Percentiles rank a stretch among this genome's conserved stretches.
Evolutionary conservation across 2,113 vertebrate species (phyloP).

Genomic region (Platichthys stellatus): DNA sequence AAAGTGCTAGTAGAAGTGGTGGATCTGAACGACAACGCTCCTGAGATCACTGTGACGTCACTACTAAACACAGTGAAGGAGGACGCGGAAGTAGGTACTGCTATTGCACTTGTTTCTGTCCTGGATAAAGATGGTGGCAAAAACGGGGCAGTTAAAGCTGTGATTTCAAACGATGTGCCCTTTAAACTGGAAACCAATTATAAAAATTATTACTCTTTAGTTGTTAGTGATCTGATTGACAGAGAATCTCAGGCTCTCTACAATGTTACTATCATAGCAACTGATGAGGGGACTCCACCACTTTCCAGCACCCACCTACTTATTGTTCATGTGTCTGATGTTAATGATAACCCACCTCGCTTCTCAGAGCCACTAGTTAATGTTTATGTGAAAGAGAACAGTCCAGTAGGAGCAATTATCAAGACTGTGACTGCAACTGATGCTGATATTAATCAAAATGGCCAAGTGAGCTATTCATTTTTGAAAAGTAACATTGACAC

Average conservation of each 20-base stretch:
- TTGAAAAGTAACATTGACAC: conserved; percentile 66
- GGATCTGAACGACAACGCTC: conserved; percentile 85
- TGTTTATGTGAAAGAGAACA: conserved; percentile 73
- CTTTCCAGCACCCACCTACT: conserved; percentile 56
- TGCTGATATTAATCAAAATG: conserved; percentile 68
- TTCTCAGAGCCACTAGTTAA: conserved; percentile 50
- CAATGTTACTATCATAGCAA: conserved; percentile 58
- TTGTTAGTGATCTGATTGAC: conserved; percentile 65
- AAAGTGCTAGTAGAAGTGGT: conserved; percentile 80
- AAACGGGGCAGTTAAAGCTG: conserved; percentile 68
- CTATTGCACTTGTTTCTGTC: conserved; percentile 67
- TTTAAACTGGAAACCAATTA: conserved; percentile 79
- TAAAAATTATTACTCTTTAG: conserved; percentile 80
- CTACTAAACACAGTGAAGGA: conserved; percentile 58
- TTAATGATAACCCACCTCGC: conserved; percentile 86
- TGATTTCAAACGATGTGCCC: conserved; percentile 35
- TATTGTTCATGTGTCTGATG: conserved; percentile 62
- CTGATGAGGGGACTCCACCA: conserved; percentile 60
- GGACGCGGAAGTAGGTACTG: conserved; percentile 61
- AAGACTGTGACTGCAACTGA: conserved; percentile 46
- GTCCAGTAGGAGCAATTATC: conserved; percentile 45
- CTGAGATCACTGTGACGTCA: conserved; percentile 73
- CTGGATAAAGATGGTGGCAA: conserved; percentile 66
- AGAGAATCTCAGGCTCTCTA: conserved; percentile 63
- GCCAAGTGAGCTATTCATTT: conserved; percentile 82